Evolutionary conservation across 37 sponge, comb jelly and placozoan genomes (phyloP), one percentile per base, ranked within the genome.

Genomic region (Agelas oroides): DNA sequence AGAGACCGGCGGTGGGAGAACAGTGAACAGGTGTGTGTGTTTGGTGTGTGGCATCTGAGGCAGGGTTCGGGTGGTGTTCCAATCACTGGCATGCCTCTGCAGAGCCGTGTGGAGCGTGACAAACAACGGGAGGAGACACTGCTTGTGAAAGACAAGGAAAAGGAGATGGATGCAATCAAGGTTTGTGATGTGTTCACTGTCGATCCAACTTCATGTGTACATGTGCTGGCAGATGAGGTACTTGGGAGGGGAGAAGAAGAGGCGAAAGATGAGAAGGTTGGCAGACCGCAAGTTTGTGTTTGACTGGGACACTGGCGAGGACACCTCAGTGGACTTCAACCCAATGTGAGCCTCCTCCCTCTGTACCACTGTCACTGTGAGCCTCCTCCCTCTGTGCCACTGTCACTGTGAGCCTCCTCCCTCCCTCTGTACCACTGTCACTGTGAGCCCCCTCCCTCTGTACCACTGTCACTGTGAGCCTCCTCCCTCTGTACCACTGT

Each of bases 211-310:
- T 15, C 32, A 68, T 40, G 52, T 11, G 16, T 41, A 55, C 1
- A 5, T 24, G 19, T 59, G 32, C 32, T 24, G 28, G 54, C 85
- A 92, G 95, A 35, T 74, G 0, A 80, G 94, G 5, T 96, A 96
- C 58, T 79, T 96, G 18, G 97, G 97, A 19, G 91, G 66, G 31
- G 92, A 89, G 73, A 95, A 90, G 80, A 97, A 88, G 86, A 67
- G 82, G 62, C 87, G 94, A 35, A 82, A 79, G 40, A 77, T 93
- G 82, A 55, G 99, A 15, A 63, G 94, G 5, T 64, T 94, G 74
- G 90, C 95, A 21, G 99, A 98, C 66, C 72, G 93, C 20, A 98
- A 98, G 81, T 98, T 98, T 92, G 99, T 98, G 61, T 98, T 98
- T 83, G 96, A 94, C 34, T 98, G 99, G 99, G 99, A 98, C 53